phyloP scores from a whole-genome alignment of 2,888 invertebrate genomes.

The Schrankia costaestrigalis region DNA sequence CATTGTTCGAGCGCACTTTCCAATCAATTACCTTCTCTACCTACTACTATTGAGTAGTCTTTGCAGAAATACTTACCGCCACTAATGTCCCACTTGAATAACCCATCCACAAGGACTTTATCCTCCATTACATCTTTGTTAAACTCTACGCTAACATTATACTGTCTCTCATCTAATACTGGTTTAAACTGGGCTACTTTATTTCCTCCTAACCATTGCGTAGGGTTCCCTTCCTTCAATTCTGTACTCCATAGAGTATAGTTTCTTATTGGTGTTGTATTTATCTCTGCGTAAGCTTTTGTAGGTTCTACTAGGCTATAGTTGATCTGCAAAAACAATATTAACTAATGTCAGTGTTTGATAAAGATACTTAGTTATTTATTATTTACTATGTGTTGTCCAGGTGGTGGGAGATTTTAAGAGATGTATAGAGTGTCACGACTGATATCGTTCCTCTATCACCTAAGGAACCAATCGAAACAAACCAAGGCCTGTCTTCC shows the following conservation, averaged over 20 bases:
- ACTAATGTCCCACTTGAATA: constrained; percentile 34
- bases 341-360: no score
- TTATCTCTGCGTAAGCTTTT: constrained; percentile 11
- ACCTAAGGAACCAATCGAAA: no score
- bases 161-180: constrained; percentile 9
- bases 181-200: constrained; percentile 10
- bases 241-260: constrained; percentile 30
- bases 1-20: no score
- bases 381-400: no score
- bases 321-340: constrained; percentile 30
- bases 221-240: constrained; percentile 18
- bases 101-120: constrained; percentile 4
- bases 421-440: no score
- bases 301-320: constrained; percentile 18
- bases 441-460: no score
- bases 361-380: no score
- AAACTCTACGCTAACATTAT: constrained; percentile 21
- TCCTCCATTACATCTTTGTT: not conserved
- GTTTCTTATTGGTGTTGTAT: constrained; percentile 5
- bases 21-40: no score
- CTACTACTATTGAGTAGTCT: not conserved
- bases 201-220: constrained; percentile 14
- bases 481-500: no score
- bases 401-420: no score
- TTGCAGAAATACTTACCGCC: constrained; percentile 40